phyloP scores from a whole-genome alignment of 2,113 vertebrate species.

The Oreochromis tanganicae region DNA sequence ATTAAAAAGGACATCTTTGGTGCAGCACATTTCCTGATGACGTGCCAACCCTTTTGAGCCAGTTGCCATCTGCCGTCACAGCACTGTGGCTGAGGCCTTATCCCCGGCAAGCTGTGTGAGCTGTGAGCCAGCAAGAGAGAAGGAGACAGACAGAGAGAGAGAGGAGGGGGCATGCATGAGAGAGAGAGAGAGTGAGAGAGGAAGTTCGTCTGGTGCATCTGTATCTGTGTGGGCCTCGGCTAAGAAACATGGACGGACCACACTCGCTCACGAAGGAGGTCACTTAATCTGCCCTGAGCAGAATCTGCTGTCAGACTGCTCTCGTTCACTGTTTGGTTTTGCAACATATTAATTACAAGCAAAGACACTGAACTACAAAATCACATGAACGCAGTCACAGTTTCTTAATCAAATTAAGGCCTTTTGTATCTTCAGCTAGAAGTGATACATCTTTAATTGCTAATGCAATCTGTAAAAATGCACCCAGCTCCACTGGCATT shows the following conservation, averaged over 20 bases:
- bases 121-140: slow-evolving; percentile 40
- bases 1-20: slow-evolving; percentile 73
- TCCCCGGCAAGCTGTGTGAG: slow-evolving; percentile 67
- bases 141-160: not conserved
- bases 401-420: not conserved
- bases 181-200: not conserved
- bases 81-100: slow-evolving; percentile 59
- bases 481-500: not conserved
- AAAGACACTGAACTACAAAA: not conserved
- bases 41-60: slow-evolving; percentile 70
- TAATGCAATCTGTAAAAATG: not conserved
- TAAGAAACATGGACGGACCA: slow-evolving; percentile 22
- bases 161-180: not conserved
- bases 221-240: slow-evolving; percentile 5
- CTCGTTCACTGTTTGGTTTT: not conserved
- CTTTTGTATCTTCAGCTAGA: not conserved
- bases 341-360: not conserved
- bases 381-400: not conserved
- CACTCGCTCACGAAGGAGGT: slow-evolving; percentile 1
- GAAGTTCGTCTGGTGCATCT: slow-evolving; percentile 21
- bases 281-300: slow-evolving; percentile 10
- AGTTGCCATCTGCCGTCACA: slow-evolving; percentile 68
- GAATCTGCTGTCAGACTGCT: not conserved
- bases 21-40: slow-evolving; percentile 67
- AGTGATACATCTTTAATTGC: not conserved